Conservation (phyloP, 2,113 vertebrate genomes). For the Numida meleagris region DNA sequence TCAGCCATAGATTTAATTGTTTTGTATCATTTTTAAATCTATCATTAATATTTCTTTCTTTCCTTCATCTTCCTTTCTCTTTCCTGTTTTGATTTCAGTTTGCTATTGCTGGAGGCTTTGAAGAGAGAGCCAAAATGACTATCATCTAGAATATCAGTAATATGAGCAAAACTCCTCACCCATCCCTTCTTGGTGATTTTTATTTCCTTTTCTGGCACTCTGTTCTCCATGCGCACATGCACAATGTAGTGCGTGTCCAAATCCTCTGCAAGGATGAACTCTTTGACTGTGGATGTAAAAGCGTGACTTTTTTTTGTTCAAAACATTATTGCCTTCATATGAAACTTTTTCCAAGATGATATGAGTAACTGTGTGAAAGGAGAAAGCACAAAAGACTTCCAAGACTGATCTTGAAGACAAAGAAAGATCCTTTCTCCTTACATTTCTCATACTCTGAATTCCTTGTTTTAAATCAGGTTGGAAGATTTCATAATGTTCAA, state of each 20-base stretch:
- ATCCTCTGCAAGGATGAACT: not conserved
- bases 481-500: not conserved
- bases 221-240: not conserved
- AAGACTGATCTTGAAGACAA: slow-evolving; percentile 7
- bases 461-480: not conserved
- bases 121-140: slow-evolving; percentile 37
- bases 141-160: slow-evolving; percentile 28
- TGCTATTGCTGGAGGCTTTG: slow-evolving; percentile 28
- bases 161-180: not conserved
- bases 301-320: not conserved
- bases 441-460: not conserved
- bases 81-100: slow-evolving; percentile 51
- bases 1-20: slow-evolving; percentile 1
- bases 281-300: not conserved
- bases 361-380: not conserved
- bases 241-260: not conserved
- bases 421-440: not conserved
- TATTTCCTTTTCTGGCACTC: slow-evolving; percentile 14
- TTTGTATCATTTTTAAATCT: slow-evolving; percentile 27
- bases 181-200: slow-evolving; percentile 3
- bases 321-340: not conserved
- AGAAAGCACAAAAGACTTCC: not conserved
- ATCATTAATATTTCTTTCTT: slow-evolving; percentile 37
- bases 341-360: not conserved
- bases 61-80: slow-evolving; percentile 43